A percentile compares a stretch with the other conserved stretches of the same genome.
phyloP scores from a whole-genome alignment of 2,797 vertebrate species.

The Lacerta bilineata region DNA sequence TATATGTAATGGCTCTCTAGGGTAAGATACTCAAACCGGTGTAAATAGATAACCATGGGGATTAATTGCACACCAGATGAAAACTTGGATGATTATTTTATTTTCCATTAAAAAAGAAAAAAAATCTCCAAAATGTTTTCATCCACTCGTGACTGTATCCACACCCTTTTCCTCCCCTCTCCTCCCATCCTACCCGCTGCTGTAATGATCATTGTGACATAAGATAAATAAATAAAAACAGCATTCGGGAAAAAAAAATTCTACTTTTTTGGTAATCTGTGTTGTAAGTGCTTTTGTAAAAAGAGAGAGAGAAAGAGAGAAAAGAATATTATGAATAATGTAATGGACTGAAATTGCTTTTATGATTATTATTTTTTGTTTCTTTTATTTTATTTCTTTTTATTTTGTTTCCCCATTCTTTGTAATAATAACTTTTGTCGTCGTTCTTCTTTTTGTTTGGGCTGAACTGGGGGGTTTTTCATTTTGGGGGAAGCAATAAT shows the following conservation, averaged over 20 bases:
- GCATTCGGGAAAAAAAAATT: conserved; percentile 17
- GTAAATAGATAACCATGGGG: conserved; percentile 5
- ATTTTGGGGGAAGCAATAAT: conserved; percentile 74
- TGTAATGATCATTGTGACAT: conserved; percentile 68
- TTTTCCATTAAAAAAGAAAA: conserved; percentile 22
- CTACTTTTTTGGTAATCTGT: conserved; percentile 65
- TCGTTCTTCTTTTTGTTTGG: conserved; percentile 49
- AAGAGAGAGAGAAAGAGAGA: conserved; percentile 13
- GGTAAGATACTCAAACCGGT: neutral
- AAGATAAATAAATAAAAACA: conserved; percentile 50
- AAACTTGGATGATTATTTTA: conserved; percentile 51
- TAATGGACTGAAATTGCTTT: conserved; percentile 55
- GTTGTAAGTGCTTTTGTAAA: conserved; percentile 77
- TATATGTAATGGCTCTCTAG: neutral
- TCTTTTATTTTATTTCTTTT: neutral
- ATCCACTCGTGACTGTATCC: conserved; percentile 57
- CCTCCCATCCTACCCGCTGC: conserved; percentile 38
- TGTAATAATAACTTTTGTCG: conserved; percentile 64
- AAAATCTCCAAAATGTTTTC: conserved; percentile 45
- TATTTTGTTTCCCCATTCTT: conserved; percentile 59
- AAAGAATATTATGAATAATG: conserved; percentile 36
- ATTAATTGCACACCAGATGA: neutral
- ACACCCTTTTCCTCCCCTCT: conserved; percentile 23
- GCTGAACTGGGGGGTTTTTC: conserved; percentile 63
- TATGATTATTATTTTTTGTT: conserved; percentile 49